phyloP scores from a whole-genome alignment of 92 coral and sea anemone genomes.

The Palythoa caribaeorum region DNA sequence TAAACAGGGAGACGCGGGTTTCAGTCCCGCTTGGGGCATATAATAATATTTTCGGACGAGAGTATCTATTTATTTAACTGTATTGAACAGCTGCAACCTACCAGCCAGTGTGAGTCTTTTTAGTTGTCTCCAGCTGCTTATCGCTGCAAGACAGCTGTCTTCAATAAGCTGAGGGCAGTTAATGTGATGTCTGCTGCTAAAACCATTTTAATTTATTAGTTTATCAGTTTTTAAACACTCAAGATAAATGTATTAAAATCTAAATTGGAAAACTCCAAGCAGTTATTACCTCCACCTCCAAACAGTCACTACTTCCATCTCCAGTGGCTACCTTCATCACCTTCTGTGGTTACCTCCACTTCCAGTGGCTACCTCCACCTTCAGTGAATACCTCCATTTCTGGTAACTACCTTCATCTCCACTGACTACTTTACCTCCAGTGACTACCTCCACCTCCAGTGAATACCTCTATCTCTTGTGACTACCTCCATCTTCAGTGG shows the following conservation, averaged over 20 bases:
- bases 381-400: neutral
- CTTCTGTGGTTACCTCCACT: neutral
- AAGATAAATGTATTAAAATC: too few species aligned
- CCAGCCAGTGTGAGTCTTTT: conserved; percentile 31
- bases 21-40: too few species aligned
- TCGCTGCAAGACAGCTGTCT: neutral
- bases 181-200: conserved; percentile 11
- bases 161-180: conserved; percentile 7
- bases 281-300: neutral
- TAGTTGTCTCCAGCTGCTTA: neutral
- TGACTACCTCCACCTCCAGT: too few species aligned
- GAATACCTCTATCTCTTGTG: neutral
- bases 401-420: too few species aligned
- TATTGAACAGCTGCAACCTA: neutral
- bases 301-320: neutral
- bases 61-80: too few species aligned
- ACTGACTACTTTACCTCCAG: too few species aligned
- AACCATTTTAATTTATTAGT: neutral
- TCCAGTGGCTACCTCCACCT: neutral
- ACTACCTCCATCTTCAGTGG: too few species aligned
- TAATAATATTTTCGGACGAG: too few species aligned
- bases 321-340: neutral
- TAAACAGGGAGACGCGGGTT: too few species aligned
- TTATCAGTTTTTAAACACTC: neutral
- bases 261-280: neutral